A percentile compares a stretch with the other conserved stretches of the same genome.
Evolutionary conservation across 1,140 invertebrate species (phyloP).

Genomic region (Diabrotica undecimpunctata): DNA sequence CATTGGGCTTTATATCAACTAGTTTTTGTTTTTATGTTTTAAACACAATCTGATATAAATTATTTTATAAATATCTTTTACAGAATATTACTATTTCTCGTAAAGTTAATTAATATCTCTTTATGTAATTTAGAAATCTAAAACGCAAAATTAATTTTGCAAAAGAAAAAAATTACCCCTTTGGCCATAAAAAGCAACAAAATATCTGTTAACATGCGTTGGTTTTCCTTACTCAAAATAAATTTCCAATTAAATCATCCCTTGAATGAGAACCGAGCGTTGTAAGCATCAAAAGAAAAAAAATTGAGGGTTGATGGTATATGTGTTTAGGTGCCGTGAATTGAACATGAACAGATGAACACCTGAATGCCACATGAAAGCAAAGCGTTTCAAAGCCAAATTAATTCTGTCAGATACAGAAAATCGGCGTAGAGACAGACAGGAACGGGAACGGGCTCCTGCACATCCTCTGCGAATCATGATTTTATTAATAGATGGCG

Average conservation of each 20-base stretch:
- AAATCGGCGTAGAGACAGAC: constrained; percentile 21
- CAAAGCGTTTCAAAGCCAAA: constrained; percentile 33
- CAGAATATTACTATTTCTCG: too few relatives aligned
- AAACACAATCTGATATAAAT: too few relatives aligned
- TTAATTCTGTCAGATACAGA: constrained; percentile 38
- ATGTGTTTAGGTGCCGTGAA: constrained; percentile 1
- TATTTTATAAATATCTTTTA: too few relatives aligned
- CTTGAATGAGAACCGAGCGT: neutral
- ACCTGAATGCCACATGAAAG: constrained; percentile 25
- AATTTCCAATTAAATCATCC: constrained; percentile 1
- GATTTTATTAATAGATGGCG: constrained; percentile 42
- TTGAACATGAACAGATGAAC: constrained; percentile 2
- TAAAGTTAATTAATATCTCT: too few relatives aligned
- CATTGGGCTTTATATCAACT: too few relatives aligned
- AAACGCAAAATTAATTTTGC: too few relatives aligned
- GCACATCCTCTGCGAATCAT: constrained; percentile 29
- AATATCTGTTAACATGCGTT: neutral
- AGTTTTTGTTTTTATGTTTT: too few relatives aligned
- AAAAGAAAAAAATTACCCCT: too few relatives aligned
- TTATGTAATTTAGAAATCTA: too few relatives aligned
- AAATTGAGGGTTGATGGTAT: neutral
- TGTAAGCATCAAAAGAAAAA: constrained; percentile 2
- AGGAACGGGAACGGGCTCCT: neutral
- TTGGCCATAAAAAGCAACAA: too few relatives aligned
- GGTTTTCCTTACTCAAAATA: neutral